Base-by-base conservation (phyloP, 2,113 vertebrate genomes). In the Lamprologus speciosus region DNA sequence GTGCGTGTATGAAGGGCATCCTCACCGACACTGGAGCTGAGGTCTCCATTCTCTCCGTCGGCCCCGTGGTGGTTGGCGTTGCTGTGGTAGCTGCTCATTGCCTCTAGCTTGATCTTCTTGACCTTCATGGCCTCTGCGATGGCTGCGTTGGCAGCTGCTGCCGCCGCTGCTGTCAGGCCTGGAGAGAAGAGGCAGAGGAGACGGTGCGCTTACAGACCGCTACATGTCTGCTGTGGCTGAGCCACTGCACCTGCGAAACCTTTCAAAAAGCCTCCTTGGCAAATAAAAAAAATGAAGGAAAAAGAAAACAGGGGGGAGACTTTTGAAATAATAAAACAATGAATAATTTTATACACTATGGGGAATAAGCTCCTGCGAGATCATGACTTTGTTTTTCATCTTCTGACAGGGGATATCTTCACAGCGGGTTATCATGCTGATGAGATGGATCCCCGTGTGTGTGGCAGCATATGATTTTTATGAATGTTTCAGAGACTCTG, bases 91-190 rank as follows among this genome's bases (percentile, higher is more conserved):
- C 97, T 97, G 96, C 98, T 98, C 98, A 99, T 99, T 90, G 98
- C 99, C 97, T 99, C 99, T 95, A 99, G 96, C 96, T 99, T 99
- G 96, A 99, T 99, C 97, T 99, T 99, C 97, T 99, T 99, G 96
- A 99, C 99, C 97, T 99, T 99, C 98, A 99, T 99, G 96, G 98
- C 99, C 97, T 99, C 99, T 7, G 99, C 99, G 81, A 99, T 99
- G 92, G 99, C 99, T 3, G 99, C 98, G 26, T 99, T 99, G 95
- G 98, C 98, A 93, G 98, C 98, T 84, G 98, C 98, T 9, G 98
- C 99, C 58, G 98, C 99, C 1, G 99, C 99, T 81, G 98, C 99
- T 95, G 98, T 99, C 95, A 99, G 96, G 94, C 99, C 99, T 99
- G 94, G 90, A 83, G 86, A 79, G 89, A 51, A 87, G 63, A 88